phyloP scores from a whole-genome alignment of 1,140 invertebrate species.

The Ceratina japonica region DNA sequence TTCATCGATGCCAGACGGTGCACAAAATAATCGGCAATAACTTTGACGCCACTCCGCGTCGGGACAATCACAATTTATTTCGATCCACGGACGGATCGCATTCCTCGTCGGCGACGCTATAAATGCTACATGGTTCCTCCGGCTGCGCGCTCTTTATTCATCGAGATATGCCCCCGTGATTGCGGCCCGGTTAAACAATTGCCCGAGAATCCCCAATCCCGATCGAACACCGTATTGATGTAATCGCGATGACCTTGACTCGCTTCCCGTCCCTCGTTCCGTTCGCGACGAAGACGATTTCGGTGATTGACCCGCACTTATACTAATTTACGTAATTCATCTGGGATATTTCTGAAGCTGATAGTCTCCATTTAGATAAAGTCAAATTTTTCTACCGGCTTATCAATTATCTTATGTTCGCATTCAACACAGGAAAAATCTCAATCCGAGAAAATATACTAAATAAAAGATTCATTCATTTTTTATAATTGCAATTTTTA shows the following conservation, averaged over 20 bases:
- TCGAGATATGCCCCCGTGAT: neutral
- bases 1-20: neutral
- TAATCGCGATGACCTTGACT: conserved; percentile 14
- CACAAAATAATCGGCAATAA: neutral
- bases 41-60: neutral
- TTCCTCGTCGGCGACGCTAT: neutral
- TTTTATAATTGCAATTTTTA: too few relatives aligned
- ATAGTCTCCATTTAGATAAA: too few relatives aligned
- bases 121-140: neutral
- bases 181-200: neutral
- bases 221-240: conserved; percentile 22
- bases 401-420: too few relatives aligned
- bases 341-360: neutral
- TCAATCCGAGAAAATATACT: too few relatives aligned
- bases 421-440: too few relatives aligned
- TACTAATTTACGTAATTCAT: neutral
- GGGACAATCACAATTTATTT: conserved; percentile 39
- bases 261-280: neutral
- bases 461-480: too few relatives aligned
- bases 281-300: conserved; percentile 6
- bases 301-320: neutral
- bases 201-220: neutral
- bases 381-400: too few relatives aligned
- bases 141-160: conserved; percentile 10
- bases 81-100: conserved; percentile 10